These are phyloP conservation scores for Xenopus petersii DNA, from an alignment of 2,797 vertebrate genomes.

Conservation along the genomic window DNA sequence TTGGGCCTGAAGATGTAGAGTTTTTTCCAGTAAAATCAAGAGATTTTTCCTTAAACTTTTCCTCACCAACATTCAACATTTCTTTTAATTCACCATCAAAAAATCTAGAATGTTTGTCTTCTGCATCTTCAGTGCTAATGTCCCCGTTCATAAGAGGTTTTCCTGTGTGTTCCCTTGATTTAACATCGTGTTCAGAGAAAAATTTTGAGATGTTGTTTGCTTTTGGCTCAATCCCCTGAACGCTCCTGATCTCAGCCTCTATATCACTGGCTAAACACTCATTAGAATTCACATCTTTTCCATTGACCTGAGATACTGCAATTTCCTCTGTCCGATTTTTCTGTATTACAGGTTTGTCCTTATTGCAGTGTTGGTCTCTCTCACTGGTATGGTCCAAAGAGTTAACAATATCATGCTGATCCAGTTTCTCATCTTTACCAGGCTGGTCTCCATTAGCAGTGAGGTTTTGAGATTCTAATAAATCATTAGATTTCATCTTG, in stretches of 20 bases:
- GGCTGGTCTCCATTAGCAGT: conserved; percentile 66
- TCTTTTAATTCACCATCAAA: conserved; percentile 58
- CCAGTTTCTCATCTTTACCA: conserved; percentile 54
- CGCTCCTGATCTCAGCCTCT: conserved; percentile 59
- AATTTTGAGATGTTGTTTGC: conserved; percentile 74
- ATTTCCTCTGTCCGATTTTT: conserved; percentile 56
- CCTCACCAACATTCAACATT: conserved; percentile 10
- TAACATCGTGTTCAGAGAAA: conserved; percentile 63
- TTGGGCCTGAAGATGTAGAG: conserved; percentile 45
- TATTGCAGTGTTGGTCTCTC: conserved; percentile 14
- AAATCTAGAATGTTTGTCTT: no score
- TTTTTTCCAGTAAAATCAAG: conserved; percentile 13
- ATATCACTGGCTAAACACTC: conserved; percentile 57
- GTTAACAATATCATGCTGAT: conserved; percentile 49
- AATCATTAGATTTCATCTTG: conserved; percentile 38
- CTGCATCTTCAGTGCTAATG: conserved; percentile 60
- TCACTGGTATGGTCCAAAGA: conserved; percentile 56
- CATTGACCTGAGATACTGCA: conserved; percentile 79
- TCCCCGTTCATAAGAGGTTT: conserved; percentile 88
- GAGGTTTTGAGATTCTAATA: conserved; percentile 59
- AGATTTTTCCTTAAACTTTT: conserved; percentile 37
- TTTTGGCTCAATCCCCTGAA: conserved; percentile 63
- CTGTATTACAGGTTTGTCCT: neutral
- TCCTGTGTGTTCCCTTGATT: conserved; percentile 66
- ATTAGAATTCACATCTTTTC: conserved; percentile 70